These are phyloP conservation scores for Drosophila equinoxialis DNA, from an alignment of 1,140 invertebrate species.

Conservation along the genomic window DNA sequence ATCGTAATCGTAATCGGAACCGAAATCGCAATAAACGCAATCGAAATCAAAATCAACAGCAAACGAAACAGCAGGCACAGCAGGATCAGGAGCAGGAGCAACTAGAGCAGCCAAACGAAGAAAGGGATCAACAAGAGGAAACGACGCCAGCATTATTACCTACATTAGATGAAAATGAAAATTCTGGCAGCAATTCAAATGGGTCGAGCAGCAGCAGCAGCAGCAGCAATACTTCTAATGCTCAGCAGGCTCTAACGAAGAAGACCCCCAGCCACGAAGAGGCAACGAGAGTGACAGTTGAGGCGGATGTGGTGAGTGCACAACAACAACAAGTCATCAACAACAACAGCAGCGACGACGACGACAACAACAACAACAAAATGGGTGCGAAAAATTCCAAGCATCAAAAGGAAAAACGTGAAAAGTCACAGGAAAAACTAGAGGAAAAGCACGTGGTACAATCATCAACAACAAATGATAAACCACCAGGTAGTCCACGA, in stretches of 20 bases:
- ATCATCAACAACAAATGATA: slow-evolving; percentile 23
- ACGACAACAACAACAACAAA: slow-evolving; percentile 17
- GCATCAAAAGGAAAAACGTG: slow-evolving; percentile 44
- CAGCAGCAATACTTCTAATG: slow-evolving; percentile 21
- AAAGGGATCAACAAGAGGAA: neutral
- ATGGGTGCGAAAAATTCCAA: slow-evolving; percentile 70
- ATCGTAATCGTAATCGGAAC: slow-evolving; percentile 77
- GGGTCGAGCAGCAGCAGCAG: slow-evolving; percentile 39
- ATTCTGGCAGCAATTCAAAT: slow-evolving; percentile 77
- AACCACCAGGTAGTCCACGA: slow-evolving; percentile 55
- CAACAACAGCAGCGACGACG: slow-evolving; percentile 23
- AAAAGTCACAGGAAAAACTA: slow-evolving; percentile 19
- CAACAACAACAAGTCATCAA: slow-evolving; percentile 14
- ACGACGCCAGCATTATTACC: slow-evolving; percentile 28
- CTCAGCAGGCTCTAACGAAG: slow-evolving; percentile 29
- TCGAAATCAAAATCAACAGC: slow-evolving; percentile 63
- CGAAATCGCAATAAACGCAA: slow-evolving; percentile 78
- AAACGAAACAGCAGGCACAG: slow-evolving; percentile 26
- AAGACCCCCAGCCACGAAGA: slow-evolving; percentile 21
- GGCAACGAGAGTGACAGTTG: slow-evolving; percentile 9
- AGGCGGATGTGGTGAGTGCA: slow-evolving; percentile 9
- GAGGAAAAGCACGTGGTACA: slow-evolving; percentile 27
- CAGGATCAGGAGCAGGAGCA: slow-evolving; percentile 27
- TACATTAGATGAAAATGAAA: slow-evolving; percentile 63
- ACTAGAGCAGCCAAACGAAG: slow-evolving; percentile 19